Evolutionary conservation across 2,888 invertebrate genomes (phyloP).

Genomic region (Eustalomyia histrio): DNA sequence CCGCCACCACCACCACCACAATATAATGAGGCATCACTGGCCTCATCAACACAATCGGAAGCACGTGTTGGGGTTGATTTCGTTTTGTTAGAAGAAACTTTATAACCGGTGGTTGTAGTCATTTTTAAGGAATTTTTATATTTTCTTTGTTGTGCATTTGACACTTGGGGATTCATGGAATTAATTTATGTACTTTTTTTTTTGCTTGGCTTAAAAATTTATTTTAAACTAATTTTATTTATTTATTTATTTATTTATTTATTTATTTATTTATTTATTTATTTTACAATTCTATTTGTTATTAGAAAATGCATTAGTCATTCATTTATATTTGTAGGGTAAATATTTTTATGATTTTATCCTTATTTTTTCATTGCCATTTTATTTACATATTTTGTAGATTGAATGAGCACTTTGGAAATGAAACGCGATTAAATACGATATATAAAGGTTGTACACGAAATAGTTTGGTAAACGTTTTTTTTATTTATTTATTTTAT

Average conservation of each 20-base stretch:
- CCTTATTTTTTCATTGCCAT: conserved; percentile 17
- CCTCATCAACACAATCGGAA: conserved; percentile 77
- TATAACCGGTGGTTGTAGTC: conserved; percentile 70
- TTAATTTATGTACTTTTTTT: conserved; percentile 25
- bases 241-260: too few relatives aligned
- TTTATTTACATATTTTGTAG: background rate
- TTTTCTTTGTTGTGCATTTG: conserved; percentile 67
- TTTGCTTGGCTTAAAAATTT: conserved; percentile 6
- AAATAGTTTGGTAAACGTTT: too few relatives aligned
- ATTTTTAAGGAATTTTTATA: conserved; percentile 64
- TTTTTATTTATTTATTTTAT: too few relatives aligned
- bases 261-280: too few relatives aligned
- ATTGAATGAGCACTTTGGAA: background rate
- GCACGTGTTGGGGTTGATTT: conserved; percentile 66
- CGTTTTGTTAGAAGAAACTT: conserved; percentile 53
- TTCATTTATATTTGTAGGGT: conserved; percentile 49
- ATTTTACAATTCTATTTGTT: too few relatives aligned
- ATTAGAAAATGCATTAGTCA: conserved; percentile 50
- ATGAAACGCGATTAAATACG: background rate
- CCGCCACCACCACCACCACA: conserved; percentile 65
- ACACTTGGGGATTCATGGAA: conserved; percentile 72
- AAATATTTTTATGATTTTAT: conserved; percentile 19
- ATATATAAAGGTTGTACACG: background rate
- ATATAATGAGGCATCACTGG: conserved; percentile 76
- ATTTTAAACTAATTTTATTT: conserved; percentile 3